A percentile compares a stretch with the other conserved stretches of the same genome.
phyloP scores from a whole-genome alignment of 2,113 vertebrate species.

The Motacilla alba region DNA sequence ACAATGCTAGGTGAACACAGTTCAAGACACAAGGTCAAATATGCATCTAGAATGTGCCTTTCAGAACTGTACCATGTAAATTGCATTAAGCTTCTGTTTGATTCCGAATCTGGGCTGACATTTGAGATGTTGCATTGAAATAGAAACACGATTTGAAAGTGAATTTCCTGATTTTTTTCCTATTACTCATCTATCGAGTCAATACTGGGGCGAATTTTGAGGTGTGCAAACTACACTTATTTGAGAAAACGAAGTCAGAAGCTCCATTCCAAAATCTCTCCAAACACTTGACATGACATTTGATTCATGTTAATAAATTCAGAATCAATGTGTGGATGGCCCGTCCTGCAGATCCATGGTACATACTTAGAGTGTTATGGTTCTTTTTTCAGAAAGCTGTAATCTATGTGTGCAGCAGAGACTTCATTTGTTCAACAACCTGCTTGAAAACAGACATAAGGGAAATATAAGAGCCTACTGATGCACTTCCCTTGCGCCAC shows the following conservation, averaged over 20 bases:
- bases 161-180: not conserved
- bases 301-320: not conserved
- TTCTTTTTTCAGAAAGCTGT: not conserved
- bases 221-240: not conserved
- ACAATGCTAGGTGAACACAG: not conserved
- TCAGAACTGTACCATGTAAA: not conserved
- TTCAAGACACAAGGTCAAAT: not conserved
- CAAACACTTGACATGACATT: not conserved
- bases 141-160: not conserved
- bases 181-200: not conserved
- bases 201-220: not conserved
- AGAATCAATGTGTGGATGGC: not conserved
- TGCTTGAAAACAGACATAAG: not conserved
- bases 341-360: not conserved
- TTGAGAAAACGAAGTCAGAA: not conserved
- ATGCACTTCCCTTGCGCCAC: not conserved
- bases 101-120: not conserved
- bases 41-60: not conserved
- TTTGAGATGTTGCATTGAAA: not conserved
- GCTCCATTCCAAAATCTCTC: not conserved
- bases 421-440: not conserved
- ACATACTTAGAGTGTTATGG: not conserved
- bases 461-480: not conserved
- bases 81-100: not conserved
- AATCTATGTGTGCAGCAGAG: not conserved